phyloP scores from a whole-genome alignment of 2,113 vertebrate genomes.

The Pitta sordida region DNA sequence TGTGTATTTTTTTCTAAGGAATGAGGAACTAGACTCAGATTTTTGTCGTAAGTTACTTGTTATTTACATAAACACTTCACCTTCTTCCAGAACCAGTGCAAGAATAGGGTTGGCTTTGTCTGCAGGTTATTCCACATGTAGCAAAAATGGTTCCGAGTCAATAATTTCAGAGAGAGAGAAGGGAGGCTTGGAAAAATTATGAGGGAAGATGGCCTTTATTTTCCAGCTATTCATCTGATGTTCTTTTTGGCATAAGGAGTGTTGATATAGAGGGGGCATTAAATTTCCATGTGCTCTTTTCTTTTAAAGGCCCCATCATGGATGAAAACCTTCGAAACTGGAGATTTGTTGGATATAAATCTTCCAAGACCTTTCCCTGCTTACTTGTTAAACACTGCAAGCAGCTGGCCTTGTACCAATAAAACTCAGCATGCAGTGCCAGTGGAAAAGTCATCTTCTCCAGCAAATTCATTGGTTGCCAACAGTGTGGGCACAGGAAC shows the following conservation, averaged over 20 bases:
- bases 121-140: neutral
- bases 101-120: neutral
- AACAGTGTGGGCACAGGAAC: slow-evolving; percentile 23
- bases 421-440: neutral
- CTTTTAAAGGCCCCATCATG: slow-evolving; percentile 42
- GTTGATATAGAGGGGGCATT: neutral
- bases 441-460: slow-evolving; percentile 8
- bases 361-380: neutral
- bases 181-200: neutral
- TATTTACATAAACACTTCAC: neutral
- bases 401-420: slow-evolving; percentile 34
- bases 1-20: neutral
- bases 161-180: neutral
- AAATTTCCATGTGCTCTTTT: neutral
- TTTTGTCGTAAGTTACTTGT: neutral
- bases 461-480: neutral
- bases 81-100: neutral
- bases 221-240: neutral
- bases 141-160: neutral
- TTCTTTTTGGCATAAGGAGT: neutral
- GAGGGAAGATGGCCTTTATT: neutral
- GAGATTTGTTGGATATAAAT: slow-evolving; percentile 21
- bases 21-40: neutral
- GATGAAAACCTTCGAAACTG: slow-evolving; percentile 23
- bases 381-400: slow-evolving; percentile 1